A percentile compares a stretch with the other conserved stretches of the same genome.
phyloP scores from a whole-genome alignment of 2,797 vertebrate species.

The Antennarius maculatus region DNA sequence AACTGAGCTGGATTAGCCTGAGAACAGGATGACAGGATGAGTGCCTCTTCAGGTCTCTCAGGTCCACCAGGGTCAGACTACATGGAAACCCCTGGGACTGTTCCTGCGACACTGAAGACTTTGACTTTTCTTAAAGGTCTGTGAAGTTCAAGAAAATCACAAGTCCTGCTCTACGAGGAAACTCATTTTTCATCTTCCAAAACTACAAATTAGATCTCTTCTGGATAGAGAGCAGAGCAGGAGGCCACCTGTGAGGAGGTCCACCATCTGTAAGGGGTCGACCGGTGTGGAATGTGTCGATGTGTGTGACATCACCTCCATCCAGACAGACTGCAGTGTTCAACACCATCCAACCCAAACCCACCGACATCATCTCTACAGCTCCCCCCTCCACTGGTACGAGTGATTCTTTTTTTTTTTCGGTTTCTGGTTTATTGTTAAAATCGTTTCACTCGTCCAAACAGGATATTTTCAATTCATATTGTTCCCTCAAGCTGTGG shows the following conservation, averaged over 20 bases:
- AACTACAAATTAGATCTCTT: conserved; percentile 63
- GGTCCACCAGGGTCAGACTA: conserved; percentile 59
- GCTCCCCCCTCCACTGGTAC: background rate
- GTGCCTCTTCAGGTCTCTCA: conserved; percentile 56
- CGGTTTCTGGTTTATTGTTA: background rate
- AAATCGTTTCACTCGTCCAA: no score
- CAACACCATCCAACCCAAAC: background rate
- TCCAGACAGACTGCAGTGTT: background rate
- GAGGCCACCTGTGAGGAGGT: conserved; percentile 67
- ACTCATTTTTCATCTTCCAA: conserved; percentile 51
- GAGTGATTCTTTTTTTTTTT: background rate
- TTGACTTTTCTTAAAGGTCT: conserved; percentile 67
- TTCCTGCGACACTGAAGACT: conserved; percentile 69
- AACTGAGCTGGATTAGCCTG: conserved; percentile 76
- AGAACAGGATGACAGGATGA: conserved; percentile 67
- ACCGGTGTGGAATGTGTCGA: conserved; percentile 69
- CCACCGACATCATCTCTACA: background rate
- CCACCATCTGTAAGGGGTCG: conserved; percentile 59
- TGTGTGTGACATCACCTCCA: conserved; percentile 45
- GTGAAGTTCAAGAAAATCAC: background rate
- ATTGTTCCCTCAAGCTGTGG: no score
- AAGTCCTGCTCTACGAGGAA: background rate
- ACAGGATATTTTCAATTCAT: background rate
- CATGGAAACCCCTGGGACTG: conserved; percentile 81
- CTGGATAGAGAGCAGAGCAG: conserved; percentile 58